Percentiles rank a stretch among this genome's conserved stretches.
These are phyloP conservation scores for Myiagra hebetior DNA, from an alignment of 2,113 vertebrate genomes.

Conservation along the genomic window DNA sequence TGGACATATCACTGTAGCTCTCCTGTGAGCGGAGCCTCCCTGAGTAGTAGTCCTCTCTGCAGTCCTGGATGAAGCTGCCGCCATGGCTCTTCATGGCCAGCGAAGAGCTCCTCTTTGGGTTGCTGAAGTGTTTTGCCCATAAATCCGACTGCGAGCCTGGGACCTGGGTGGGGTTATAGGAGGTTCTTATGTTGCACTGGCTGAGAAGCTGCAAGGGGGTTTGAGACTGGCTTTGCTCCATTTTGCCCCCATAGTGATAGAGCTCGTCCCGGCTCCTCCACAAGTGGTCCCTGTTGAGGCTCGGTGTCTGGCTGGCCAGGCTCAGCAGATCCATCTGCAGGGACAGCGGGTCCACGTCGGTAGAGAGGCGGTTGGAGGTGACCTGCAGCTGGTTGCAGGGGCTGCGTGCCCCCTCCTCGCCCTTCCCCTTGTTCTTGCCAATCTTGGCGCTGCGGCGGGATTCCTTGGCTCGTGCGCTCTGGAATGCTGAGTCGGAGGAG, in stretches of 20 bases:
- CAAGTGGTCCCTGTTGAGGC: conserved; percentile 89
- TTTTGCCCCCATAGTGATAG: conserved; percentile 81
- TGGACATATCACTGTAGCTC: conserved; percentile 87
- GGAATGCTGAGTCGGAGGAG: conserved; percentile 94
- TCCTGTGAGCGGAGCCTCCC: conserved; percentile 86
- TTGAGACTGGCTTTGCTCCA: conserved; percentile 78
- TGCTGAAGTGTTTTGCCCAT: conserved; percentile 83
- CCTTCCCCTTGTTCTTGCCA: conserved; percentile 80
- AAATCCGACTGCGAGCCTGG: conserved; percentile 77
- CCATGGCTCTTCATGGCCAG: conserved; percentile 87
- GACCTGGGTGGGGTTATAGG: conserved; percentile 78
- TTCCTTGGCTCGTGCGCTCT: conserved; percentile 91
- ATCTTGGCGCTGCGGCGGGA: conserved; percentile 90
- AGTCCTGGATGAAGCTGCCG: conserved; percentile 85
- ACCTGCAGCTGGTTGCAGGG: conserved; percentile 75
- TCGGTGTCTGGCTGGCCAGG: conserved; percentile 92
- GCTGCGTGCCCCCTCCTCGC: conserved; percentile 71
- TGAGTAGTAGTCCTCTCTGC: conserved; percentile 84
- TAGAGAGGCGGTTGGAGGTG: conserved; percentile 81
- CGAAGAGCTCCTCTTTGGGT: conserved; percentile 83
- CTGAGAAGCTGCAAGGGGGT: conserved; percentile 91
- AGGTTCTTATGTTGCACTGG: conserved; percentile 91
- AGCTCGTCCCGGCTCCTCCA: conserved; percentile 87
- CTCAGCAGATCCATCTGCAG: conserved; percentile 98
- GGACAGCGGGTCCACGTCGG: conserved; percentile 93